Evolutionary conservation across 2,113 vertebrate species (phyloP).

Genomic region (Enhydra lutris): DNA sequence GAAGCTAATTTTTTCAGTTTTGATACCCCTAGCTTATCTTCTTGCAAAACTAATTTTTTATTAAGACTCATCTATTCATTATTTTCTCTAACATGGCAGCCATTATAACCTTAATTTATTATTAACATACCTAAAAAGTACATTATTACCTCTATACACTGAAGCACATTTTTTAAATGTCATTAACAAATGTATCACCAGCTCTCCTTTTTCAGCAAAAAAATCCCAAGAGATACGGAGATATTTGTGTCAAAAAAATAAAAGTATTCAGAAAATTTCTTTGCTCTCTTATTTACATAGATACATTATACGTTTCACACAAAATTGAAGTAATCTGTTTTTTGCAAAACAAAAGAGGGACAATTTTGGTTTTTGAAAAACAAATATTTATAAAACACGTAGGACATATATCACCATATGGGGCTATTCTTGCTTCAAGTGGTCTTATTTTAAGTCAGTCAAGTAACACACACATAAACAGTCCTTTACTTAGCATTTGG

Average conservation of each 20-base stretch:
- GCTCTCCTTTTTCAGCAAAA: constrained; percentile 53
- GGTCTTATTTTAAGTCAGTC: constrained; percentile 1
- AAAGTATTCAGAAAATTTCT: constrained; percentile 54
- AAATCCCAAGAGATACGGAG: neutral
- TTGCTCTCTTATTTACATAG: constrained; percentile 24
- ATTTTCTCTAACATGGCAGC: constrained; percentile 38
- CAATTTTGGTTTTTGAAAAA: neutral
- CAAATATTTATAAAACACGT: neutral
- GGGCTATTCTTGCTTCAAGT: neutral
- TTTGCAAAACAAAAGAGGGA: constrained; percentile 35
- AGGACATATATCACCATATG: neutral
- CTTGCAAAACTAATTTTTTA: constrained; percentile 53
- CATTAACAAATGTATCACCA: constrained; percentile 45
- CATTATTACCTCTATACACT: neutral
- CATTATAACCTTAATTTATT: constrained; percentile 80
- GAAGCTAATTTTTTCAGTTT: constrained; percentile 16
- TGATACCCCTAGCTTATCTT: neutral
- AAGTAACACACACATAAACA: neutral
- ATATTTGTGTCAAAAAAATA: constrained; percentile 49
- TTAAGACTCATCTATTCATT: constrained; percentile 47
- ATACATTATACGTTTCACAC: neutral
- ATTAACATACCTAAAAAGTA: constrained; percentile 53
- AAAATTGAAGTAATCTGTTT: constrained; percentile 18
- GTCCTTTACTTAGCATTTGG: neutral
- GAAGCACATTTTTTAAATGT: constrained; percentile 15